Evolutionary conservation across 2,888 invertebrate genomes (phyloP), one percentile per base, ranked within the genome.

Genomic region (Chesias legatella): DNA sequence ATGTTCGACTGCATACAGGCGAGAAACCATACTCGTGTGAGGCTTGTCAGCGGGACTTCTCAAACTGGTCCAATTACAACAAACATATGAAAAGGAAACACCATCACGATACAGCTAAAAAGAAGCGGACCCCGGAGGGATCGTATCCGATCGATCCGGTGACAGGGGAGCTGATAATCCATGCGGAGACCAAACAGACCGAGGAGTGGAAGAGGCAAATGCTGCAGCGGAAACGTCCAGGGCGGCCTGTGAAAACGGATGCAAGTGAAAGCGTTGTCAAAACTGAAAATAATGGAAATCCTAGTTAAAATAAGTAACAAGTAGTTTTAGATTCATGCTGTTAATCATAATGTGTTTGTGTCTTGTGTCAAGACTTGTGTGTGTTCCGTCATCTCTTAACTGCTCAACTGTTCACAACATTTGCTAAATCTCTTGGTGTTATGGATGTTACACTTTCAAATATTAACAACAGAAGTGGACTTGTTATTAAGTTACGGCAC

Each of bases 21-120:
- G 91, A 91, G 28, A 88, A 92, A 31, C 94, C 94, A 0, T 94
- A 94, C 63, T 91, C 91, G 0, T 94, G 94, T 57, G 63, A 89
- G 7, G 89, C 91, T 42, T 94, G 94, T 62, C 90, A 91, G 56
- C 53, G 70, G 7, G 70, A 92, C 56, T 94, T 94, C 56, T 92
- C 93, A 0, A 93, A 93, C 69, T 93, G 93, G 93, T 91, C 93
- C 0, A 94, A 94, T 77, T 94, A 92, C 58, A 94, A 94, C 61
- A 94, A 94, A 60, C 94, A 94, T 60, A 93, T 94, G 92, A 93
- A 93, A 71, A 80, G 93, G n/a, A 82, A 91, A 10, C 93, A 94
- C 54, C 91, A 91, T n/a, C 89, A 61, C 42, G 68, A 77, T 23
- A 73, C 70, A 59, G 57, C 76, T 0, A 80, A 73, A 43, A 79